Evolutionary conservation across 2,113 vertebrate genomes (phyloP).

Genomic region (Asarcornis scutulata): DNA sequence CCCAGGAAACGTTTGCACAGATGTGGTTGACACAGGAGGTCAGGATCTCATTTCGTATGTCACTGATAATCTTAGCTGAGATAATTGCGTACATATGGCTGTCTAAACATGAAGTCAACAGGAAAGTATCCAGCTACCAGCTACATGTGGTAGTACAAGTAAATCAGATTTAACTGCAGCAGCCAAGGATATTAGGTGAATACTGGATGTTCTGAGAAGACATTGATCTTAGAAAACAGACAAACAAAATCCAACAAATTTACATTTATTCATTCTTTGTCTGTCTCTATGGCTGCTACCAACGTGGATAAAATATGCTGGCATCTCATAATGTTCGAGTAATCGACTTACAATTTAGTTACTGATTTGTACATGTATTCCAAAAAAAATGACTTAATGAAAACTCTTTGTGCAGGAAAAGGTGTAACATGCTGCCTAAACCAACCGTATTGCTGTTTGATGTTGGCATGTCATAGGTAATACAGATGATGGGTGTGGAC

Average conservation of each 20-base stretch:
- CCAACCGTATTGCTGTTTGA: not conserved
- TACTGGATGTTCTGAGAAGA: not conserved
- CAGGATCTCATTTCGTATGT: slow-evolving; percentile 27
- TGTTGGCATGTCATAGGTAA: not conserved
- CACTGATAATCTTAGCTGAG: slow-evolving; percentile 21
- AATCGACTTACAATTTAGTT: not conserved
- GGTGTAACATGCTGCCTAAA: not conserved
- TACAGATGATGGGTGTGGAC: rapidly evolving
- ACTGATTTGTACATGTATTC: not conserved
- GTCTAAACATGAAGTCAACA: slow-evolving; percentile 49
- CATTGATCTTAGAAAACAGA: not conserved
- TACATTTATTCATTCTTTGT: not conserved
- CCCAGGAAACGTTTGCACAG: not conserved
- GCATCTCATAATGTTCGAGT: not conserved
- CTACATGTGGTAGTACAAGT: slow-evolving; percentile 1
- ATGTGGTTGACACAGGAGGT: slow-evolving; percentile 16
- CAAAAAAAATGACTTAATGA: not conserved
- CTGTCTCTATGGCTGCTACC: not conserved
- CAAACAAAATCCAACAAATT: not conserved
- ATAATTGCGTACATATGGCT: slow-evolving; percentile 46
- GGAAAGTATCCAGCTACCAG: slow-evolving; percentile 49
- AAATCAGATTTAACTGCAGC: slow-evolving; percentile 40
- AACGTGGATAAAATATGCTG: not conserved
- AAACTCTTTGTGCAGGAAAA: not conserved
- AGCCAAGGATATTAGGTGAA: not conserved